These are phyloP conservation scores for Hyppa rectilinea DNA, from an alignment of 2,888 invertebrate genomes.

Conservation along the genomic window DNA sequence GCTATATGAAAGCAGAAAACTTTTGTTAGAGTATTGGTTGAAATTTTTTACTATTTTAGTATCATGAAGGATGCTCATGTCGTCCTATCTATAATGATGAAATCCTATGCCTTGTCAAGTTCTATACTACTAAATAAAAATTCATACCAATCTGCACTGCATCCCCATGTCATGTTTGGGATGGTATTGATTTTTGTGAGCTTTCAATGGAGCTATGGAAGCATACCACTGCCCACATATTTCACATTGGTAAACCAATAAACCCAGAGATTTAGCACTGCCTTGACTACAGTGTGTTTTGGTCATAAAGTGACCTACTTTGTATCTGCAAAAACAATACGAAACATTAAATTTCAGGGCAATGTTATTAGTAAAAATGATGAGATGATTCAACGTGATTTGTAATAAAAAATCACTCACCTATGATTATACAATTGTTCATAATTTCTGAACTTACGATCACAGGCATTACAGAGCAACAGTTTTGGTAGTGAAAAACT, in stretches of 20 bases:
- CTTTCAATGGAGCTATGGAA: conserved; percentile 76
- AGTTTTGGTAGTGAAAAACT: conserved; percentile 84
- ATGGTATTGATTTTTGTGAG: conserved; percentile 82
- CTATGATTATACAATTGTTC: conserved; percentile 88
- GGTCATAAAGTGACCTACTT: conserved; percentile 83
- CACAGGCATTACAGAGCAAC: conserved; percentile 86
- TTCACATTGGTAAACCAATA: conserved; percentile 86
- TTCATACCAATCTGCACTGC: conserved; percentile 71
- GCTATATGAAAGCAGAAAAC: background rate
- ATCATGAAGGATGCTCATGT: background rate
- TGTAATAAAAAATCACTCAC: conserved; percentile 65
- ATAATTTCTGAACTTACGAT: conserved; percentile 87
- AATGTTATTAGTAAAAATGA: background rate
- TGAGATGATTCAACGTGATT: background rate
- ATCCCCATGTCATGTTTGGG: conserved; percentile 74
- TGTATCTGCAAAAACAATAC: conserved; percentile 79
- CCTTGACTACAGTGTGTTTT: conserved; percentile 75
- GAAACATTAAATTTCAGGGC: background rate
- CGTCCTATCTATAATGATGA: background rate
- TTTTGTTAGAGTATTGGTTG: background rate
- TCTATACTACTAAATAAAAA: background rate
- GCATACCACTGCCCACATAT: conserved; percentile 81
- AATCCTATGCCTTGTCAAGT: background rate
- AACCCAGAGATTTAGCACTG: conserved; percentile 67
- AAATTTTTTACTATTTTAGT: background rate